Percentiles rank a stretch among this genome's conserved stretches.
phyloP scores from a whole-genome alignment of 92 coral and sea anemone species.

The Ricordea florida region DNA sequence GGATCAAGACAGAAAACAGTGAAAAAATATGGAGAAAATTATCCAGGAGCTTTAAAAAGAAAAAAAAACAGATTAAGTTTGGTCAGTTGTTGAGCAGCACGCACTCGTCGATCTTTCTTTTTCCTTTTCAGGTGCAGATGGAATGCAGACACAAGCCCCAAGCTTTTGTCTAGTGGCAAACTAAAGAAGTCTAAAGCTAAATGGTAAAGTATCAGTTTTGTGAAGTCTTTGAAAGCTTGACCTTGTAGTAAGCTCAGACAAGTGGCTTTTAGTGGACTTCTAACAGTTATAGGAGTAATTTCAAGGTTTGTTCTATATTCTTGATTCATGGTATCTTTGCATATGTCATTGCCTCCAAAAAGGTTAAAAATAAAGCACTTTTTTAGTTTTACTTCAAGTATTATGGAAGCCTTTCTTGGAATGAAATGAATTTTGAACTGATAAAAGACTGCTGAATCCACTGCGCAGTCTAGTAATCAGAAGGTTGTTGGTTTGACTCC shows the following conservation, averaged over 20 bases:
- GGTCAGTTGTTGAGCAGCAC: constrained; percentile 68
- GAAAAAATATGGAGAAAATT: not conserved
- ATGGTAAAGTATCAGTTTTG: constrained; percentile 52
- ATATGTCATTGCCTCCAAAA: too few relatives aligned
- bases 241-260: constrained; percentile 25
- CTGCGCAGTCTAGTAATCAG: too few relatives aligned
- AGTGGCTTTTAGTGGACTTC: not conserved
- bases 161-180: not conserved
- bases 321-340: too few relatives aligned
- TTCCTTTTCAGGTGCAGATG: constrained; percentile 73
- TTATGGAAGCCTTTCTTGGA: too few relatives aligned
- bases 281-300: not conserved
- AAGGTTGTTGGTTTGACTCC: too few relatives aligned
- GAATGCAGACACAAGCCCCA: not conserved
- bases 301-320: too few relatives aligned
- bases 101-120: constrained; percentile 95
- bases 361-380: too few relatives aligned
- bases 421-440: too few relatives aligned
- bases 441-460: too few relatives aligned
- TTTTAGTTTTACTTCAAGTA: too few relatives aligned
- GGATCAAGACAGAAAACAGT: not conserved
- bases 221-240: constrained; percentile 21
- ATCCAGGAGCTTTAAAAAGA: not conserved
- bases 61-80: not conserved
- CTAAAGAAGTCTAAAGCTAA: constrained; percentile 25